Percentiles rank a stretch among this genome's conserved stretches.
Conservation (phyloP, 2,797 vertebrate species). For the Oophaga sylvatica region DNA sequence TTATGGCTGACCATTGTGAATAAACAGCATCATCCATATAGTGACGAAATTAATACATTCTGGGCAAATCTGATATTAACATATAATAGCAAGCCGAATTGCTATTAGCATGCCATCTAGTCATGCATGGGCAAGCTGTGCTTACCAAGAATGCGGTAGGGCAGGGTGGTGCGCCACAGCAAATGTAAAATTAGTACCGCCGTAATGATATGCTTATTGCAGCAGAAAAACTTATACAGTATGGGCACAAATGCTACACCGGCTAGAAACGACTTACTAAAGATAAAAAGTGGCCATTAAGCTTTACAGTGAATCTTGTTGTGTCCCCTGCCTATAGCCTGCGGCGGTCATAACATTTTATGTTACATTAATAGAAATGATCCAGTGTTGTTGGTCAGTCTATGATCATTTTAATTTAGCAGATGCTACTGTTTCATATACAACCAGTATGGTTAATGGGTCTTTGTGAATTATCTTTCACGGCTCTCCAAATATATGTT, state of each 20-base stretch:
- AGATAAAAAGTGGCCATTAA: slow-evolving; percentile 15
- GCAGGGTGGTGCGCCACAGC: neutral
- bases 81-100: neutral
- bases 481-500: neutral
- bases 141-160: neutral
- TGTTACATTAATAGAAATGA: slow-evolving; percentile 3
- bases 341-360: neutral
- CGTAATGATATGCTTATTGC: neutral
- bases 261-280: neutral
- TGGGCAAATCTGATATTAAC: neutral
- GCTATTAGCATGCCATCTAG: neutral
- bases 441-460: neutral
- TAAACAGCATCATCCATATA: neutral
- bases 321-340: neutral
- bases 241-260: neutral
- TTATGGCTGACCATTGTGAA: neutral
- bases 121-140: neutral
- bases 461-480: neutral
- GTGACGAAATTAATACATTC: neutral
- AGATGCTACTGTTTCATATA: neutral
- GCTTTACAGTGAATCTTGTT: neutral
- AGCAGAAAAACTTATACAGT: neutral
- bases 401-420: neutral
- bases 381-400: slow-evolving; percentile 2
- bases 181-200: neutral